Base-by-base conservation (phyloP, 2,113 vertebrate species). In the Microtus richardsoni region DNA sequence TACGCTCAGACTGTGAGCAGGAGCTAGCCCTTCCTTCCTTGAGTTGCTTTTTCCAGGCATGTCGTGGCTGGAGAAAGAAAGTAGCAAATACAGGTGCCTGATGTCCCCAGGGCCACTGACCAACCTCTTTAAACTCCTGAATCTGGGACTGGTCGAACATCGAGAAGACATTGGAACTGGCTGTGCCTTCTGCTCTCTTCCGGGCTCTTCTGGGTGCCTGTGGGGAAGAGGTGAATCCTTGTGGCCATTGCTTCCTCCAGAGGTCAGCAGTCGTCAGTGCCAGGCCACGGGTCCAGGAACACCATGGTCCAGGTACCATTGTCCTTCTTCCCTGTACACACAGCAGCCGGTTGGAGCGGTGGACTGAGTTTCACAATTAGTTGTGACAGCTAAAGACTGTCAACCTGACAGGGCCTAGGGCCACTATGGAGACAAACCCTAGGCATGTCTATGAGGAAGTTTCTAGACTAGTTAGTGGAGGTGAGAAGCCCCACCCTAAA, bases 91-190 rank as follows among this genome's bases (percentile, higher is more conserved):
- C 30, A 74, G 5, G 28, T 71, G 58, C 14, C 36, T n/a, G 24
- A 33, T 52, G 36, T 58, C 11, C 0, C 84, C 44, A 0, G 83
- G n/a, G 26, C 13, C 1, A 82, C 83, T 36, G 75, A 97, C 98
- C 85, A 87, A 99, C 99, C 99, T 99, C 99, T 97, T 99, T 99
- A 98, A 99, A 99, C 98, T 99, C 99, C 97, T 99, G 99, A 93
- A 99, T 99, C 98, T 99, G 99, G 22, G 98, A 99, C 98, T 99
- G 99, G 97, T 99, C 99, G 92, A 99, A 99, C 99, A 99, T 99
- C 93, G 99, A 99, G 98, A 99, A 99, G 52, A 99, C 99, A 16
- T 99, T 99, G 96, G 99, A 99, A 92, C 99, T 98, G 39, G 95
- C 98, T 16, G 98, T 98, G 0, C 98, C 98, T 39, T 99, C 98